These are phyloP conservation scores for Aptenodytes forsteri DNA, from an alignment of 2,113 vertebrate genomes.

Conservation along the genomic window DNA sequence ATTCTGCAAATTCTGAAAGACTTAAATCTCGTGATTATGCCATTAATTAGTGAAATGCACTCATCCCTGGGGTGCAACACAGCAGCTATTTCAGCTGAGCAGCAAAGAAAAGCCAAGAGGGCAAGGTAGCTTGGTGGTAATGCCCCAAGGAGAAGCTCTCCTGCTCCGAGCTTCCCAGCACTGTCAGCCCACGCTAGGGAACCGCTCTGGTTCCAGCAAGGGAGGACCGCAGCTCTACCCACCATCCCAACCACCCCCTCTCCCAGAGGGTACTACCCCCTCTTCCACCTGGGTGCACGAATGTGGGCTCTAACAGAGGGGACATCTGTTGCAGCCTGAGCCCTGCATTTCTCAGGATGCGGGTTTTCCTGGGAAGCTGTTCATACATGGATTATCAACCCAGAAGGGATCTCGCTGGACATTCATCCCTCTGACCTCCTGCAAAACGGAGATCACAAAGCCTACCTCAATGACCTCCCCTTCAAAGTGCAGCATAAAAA, in stretches of 20 bases:
- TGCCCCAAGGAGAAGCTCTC: background rate
- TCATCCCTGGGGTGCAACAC: background rate
- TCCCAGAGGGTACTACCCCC: background rate
- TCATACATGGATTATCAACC: background rate
- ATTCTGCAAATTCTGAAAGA: background rate
- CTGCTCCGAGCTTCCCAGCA: fast-evolving
- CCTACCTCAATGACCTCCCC: background rate
- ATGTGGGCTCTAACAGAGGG: background rate
- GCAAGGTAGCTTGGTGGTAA: background rate
- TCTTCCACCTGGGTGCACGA: background rate
- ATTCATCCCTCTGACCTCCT: background rate
- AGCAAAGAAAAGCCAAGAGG: background rate
- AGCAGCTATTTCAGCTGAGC: background rate
- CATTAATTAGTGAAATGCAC: background rate
- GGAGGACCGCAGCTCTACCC: background rate
- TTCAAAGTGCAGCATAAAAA: background rate
- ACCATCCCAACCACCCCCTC: background rate
- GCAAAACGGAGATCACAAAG: background rate
- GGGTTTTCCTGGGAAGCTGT: background rate
- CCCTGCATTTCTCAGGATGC: background rate
- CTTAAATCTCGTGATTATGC: background rate
- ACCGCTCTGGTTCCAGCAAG: background rate
- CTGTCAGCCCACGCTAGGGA: background rate
- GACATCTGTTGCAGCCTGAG: background rate
- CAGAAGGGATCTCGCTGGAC: background rate